Base-by-base conservation (phyloP, 2,888 invertebrate species). In the Thera obeliscata region DNA sequence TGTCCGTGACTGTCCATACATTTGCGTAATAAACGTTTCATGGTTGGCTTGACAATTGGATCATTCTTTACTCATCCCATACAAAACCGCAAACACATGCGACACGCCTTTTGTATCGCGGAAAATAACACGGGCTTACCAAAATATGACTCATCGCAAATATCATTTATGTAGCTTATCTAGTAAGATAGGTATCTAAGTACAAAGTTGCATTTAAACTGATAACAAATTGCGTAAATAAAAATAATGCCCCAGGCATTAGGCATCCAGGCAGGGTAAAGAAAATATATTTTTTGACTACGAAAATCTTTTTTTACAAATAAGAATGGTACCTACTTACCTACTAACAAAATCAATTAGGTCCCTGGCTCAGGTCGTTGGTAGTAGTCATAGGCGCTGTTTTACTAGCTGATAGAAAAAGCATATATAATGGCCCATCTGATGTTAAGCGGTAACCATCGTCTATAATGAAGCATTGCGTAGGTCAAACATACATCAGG, bases 11-110 rank as follows among this genome's bases (percentile, higher is more conserved):
- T 66, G 49, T 49, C 57, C 59, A 59, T 65, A 43, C 64, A 63
- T 74, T 87, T 84, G 78, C 74, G 75, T 79, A 84, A 84, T 74
- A 66, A 74, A 75, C 43, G 65, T 66, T 81, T 78, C 80, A 84
- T 79, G 79, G 84, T 79, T 72, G 75, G 73, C 69, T 65, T 78
- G 77, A 76, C 82, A 83, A 80, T 76, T 76, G 69, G 79, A 75
- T 76, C 72, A 78, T 81, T 83, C 77, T 75, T 76, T 82, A 83
- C 77, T 84, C 85, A 84, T 86, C 80, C 78, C 77, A 43, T 54
- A 33, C 54, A 57, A 66, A 61, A 62, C 63, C 8, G 33, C 59
- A 59, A 66, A 48, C 33, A 9, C 54, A 55, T 67, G 67, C 67
- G 71, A 64, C 66, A 71, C 64, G 63, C 57, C 66, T 73, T 77